Evolutionary conservation across 2,113 vertebrate genomes (phyloP).

Genomic region (Osmerus mordax): DNA sequence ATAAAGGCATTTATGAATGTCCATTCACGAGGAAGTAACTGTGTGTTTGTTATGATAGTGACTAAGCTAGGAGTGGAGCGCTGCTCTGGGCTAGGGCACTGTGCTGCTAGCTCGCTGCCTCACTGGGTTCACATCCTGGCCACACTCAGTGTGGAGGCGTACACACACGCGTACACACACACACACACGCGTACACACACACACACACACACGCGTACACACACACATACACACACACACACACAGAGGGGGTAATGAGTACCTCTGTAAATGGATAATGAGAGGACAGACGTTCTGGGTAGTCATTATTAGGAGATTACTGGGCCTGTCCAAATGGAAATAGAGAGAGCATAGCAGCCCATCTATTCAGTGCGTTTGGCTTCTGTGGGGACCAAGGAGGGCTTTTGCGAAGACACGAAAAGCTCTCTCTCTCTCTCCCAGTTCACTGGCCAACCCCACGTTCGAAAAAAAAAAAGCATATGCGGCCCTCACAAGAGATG

Average conservation of each 20-base stretch:
- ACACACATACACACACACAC: background rate
- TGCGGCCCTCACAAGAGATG: no score
- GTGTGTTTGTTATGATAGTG: background rate
- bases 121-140: background rate
- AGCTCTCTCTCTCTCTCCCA: background rate
- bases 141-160: background rate
- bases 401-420: background rate
- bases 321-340: background rate
- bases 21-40: background rate
- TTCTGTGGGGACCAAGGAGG: background rate
- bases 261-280: background rate
- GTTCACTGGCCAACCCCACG: background rate
- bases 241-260: conserved; percentile 6
- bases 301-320: conserved; percentile 2
- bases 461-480: no score
- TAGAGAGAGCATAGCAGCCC: background rate
- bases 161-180: no score
- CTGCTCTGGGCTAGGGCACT: conserved; percentile 4
- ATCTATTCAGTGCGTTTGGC: background rate
- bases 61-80: background rate
- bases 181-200: no score
- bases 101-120: background rate
- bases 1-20: no score
- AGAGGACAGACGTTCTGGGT: background rate
- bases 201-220: conserved; percentile 2